Evolutionary conservation across 2,888 invertebrate species (phyloP), one percentile per base, ranked within the genome.

Genomic region (Scaptomyza polygonia): DNA sequence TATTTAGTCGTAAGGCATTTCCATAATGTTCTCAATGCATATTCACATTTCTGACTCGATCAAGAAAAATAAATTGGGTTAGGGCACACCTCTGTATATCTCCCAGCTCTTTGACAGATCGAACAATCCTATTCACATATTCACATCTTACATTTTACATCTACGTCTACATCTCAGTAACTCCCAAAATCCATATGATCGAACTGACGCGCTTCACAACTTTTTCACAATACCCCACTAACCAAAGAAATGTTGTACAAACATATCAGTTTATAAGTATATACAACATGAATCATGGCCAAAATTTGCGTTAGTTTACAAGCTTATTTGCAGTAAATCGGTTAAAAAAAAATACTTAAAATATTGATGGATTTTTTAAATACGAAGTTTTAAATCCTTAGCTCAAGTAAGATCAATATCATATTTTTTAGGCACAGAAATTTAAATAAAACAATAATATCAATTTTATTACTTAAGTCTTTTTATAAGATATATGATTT

Each of bases 11-110:
- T 71, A 56, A 40, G 40, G 44, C 34, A 30, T 54, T 58, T 47
- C 36, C 18, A 30, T 61, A 71, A 67, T 71, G 44, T 25, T 61
- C 76, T 71, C 76, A 75, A 67, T 58, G 64, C 58, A 45, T 67
- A 57, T 42, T 59, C 47, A 32, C 25, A 34, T 45, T 30, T 44
- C 32, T 16, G 32, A 57, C 42, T 32, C 40, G 59, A 21, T 3
- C 11, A 42, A n/a, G 18, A 32, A 34, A 11, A n/a, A n/a, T 21
- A 66, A 81, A 84, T 82, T 79, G 67, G 83, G 83, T 82, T 86
- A 85, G 71, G 86, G 86, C 83, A 85, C 83, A 73, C 83, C 83
- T 75, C 75, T 77, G 68, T 83, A 72, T 80, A 67, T 80, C 80
- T 67, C 52, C 66, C 63, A 63, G 74, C 79, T 55, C 61, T 65